Conservation (phyloP, 2,797 vertebrate genomes). For the Channa striata region DNA sequence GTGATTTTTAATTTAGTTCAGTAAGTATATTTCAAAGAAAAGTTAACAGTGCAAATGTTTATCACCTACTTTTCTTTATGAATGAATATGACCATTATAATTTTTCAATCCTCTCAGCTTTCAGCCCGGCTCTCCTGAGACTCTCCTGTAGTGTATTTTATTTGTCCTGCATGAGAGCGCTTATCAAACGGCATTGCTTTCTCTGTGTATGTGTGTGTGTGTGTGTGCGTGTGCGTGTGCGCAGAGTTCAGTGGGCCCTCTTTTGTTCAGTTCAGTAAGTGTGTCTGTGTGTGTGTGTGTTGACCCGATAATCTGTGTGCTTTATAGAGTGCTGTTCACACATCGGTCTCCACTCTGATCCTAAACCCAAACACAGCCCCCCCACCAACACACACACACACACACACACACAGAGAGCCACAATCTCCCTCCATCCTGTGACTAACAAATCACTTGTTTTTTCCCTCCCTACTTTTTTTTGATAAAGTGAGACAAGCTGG, state of each 20-base stretch:
- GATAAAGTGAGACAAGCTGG: not conserved
- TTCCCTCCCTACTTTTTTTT: not conserved
- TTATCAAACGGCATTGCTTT: constrained; percentile 63
- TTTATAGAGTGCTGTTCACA: constrained; percentile 86
- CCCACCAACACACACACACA: constrained; percentile 53
- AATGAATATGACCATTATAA: constrained; percentile 11
- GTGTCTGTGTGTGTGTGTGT: constrained; percentile 69
- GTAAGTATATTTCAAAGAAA: not conserved
- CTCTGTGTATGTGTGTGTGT: constrained; percentile 28
- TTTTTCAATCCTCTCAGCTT: constrained; percentile 6
- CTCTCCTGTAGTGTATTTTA: constrained; percentile 45
- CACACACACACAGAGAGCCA: constrained; percentile 36
- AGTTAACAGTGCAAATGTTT: not conserved
- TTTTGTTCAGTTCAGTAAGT: constrained; percentile 75
- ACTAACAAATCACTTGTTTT: constrained; percentile 48
- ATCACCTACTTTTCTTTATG: not conserved
- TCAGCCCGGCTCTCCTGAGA: constrained; percentile 31
- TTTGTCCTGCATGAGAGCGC: constrained; percentile 56
- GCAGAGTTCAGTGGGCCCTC: constrained; percentile 54
- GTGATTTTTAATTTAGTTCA: not conserved
- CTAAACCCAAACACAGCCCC: constrained; percentile 78
- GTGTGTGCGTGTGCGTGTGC: constrained; percentile 37
- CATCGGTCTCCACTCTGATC: constrained; percentile 80
- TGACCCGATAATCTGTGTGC: constrained; percentile 86
- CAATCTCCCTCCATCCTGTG: constrained; percentile 36